Conservation (phyloP, 2,888 invertebrate species). For the Cecidostiba fungosa region DNA sequence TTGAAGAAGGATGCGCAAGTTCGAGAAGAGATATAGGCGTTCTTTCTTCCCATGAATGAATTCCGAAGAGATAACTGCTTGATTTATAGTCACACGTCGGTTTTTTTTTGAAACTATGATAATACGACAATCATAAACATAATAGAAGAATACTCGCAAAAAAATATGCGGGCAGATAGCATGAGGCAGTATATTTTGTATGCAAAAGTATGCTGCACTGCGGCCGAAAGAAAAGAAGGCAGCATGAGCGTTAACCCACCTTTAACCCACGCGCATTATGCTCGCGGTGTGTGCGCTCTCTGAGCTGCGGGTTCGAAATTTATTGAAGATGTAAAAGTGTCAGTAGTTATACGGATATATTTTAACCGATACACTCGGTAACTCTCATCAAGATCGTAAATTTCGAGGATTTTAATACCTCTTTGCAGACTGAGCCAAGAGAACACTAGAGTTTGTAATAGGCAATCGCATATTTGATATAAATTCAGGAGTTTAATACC, state of each 20-base stretch:
- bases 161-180: conserved; percentile 2
- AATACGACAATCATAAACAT: not conserved
- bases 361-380: not conserved
- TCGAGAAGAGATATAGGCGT: not conserved
- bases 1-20: conserved; percentile 7
- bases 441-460: not conserved
- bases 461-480: conserved; percentile 8
- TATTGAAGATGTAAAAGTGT: conserved; percentile 57
- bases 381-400: conserved; percentile 54
- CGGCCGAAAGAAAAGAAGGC: not conserved
- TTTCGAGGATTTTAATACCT: conserved; percentile 45
- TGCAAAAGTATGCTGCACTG: too few relatives aligned
- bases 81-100: not conserved
- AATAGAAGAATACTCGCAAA: not conserved
- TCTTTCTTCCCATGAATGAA: not conserved
- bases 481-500: not conserved
- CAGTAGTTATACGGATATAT: conserved; percentile 41
- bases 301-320: conserved; percentile 38
- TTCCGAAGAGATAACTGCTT: not conserved
- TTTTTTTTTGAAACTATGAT: not conserved
- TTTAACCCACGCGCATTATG: conserved; percentile 48
- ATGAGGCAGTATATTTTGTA: not conserved
- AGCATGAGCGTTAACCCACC: conserved; percentile 14
- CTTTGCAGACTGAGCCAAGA: not conserved
- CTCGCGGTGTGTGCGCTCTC: not conserved